phyloP scores from a whole-genome alignment of 2,113 vertebrate species.

The Passer domesticus region DNA sequence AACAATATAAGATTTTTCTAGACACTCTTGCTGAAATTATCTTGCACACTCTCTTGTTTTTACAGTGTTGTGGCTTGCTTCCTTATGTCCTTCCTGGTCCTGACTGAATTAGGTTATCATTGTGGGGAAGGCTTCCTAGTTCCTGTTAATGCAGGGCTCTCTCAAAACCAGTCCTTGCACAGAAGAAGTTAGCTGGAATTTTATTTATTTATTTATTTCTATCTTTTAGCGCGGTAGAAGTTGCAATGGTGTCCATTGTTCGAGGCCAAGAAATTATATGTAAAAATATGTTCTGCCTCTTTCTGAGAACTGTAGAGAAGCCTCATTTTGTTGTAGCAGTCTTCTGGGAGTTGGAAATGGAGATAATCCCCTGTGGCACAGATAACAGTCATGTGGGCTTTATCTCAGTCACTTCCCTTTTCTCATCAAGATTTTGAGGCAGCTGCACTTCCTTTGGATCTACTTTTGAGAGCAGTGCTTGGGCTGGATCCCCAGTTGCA shows the following conservation, averaged over 20 bases:
- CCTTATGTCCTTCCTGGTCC: neutral
- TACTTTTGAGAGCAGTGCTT: neutral
- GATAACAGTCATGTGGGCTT: neutral
- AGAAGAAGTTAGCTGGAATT: neutral
- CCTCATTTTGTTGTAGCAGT: neutral
- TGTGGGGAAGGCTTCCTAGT: neutral
- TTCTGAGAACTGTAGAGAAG: neutral
- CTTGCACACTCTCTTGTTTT: neutral
- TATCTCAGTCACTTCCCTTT: neutral
- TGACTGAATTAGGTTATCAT: neutral
- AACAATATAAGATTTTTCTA: neutral
- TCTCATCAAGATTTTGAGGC: neutral
- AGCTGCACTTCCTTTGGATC: neutral
- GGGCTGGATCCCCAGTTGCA: neutral
- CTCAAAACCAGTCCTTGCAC: neutral
- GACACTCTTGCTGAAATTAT: neutral
- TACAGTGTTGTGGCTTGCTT: neutral
- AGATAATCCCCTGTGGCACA: neutral
- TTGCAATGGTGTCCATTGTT: neutral
- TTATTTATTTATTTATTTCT: neutral
- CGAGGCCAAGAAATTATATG: neutral
- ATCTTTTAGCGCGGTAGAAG: neutral
- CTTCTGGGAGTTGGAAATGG: neutral
- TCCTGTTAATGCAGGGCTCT: rapidly evolving
- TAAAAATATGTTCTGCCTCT: neutral